phyloP scores from a whole-genome alignment of 2,888 invertebrate species.

The Crossocerus cetratus region DNA sequence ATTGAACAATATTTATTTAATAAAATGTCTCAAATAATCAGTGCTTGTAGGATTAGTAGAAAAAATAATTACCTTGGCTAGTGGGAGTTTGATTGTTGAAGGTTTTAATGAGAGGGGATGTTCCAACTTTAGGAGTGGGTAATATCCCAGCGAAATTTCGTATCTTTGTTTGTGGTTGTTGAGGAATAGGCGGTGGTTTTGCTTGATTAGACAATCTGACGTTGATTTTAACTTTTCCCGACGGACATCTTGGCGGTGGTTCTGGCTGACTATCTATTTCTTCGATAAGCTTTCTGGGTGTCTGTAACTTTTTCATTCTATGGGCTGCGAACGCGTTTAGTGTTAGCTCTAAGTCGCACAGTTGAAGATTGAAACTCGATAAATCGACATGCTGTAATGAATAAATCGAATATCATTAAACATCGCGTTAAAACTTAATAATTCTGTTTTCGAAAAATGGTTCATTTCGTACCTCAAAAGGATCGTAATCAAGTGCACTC shows the following conservation, averaged over 20 bases:
- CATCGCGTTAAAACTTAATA: neutral
- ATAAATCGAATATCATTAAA: constrained; percentile 7
- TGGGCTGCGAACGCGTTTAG: constrained; percentile 91
- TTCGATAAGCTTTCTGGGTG: constrained; percentile 84
- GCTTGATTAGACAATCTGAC: constrained; percentile 77
- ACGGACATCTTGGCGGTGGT: constrained; percentile 82
- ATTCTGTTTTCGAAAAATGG: neutral
- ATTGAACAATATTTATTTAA: no score
- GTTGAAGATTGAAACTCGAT: constrained; percentile 81
- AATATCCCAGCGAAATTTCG: constrained; percentile 71
- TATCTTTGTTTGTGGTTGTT: constrained; percentile 65
- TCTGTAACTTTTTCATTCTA: constrained; percentile 86
- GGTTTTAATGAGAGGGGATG: constrained; percentile 75
- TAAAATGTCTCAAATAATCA: constrained; percentile 42
- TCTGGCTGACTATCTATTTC: constrained; percentile 82
- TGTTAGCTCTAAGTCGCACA: constrained; percentile 83
- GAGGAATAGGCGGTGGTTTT: constrained; percentile 62
- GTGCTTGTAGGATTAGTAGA: constrained; percentile 21
- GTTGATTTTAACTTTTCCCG: constrained; percentile 82
- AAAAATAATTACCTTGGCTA: constrained; percentile 67
- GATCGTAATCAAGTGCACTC: constrained; percentile 85
- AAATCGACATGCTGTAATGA: constrained; percentile 82
- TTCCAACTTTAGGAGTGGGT: constrained; percentile 73
- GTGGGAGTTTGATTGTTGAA: constrained; percentile 66
- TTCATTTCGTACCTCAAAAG: constrained; percentile 81